Percentiles rank a stretch among this genome's conserved stretches.
Evolutionary conservation across 1,140 invertebrate species (phyloP).

Genomic region (Leptoteleia sp.): DNA sequence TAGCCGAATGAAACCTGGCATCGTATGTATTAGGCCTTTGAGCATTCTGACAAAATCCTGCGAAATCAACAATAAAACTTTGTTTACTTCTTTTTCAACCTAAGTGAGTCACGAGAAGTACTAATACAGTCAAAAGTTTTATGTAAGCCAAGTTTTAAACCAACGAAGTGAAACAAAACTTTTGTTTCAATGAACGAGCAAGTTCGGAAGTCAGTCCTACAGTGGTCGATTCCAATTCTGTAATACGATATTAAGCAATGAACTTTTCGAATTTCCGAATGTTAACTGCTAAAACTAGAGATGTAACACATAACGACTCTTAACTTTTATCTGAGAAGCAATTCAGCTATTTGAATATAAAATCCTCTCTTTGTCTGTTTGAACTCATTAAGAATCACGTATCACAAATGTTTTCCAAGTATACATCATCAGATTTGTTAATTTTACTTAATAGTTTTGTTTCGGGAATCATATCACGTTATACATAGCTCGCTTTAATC

Average conservation of each 20-base stretch:
- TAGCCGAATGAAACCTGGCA: conserved; percentile 32
- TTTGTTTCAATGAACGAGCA: conserved; percentile 38
- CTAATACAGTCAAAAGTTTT: conserved; percentile 41
- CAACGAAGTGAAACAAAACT: conserved; percentile 44
- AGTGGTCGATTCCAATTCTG: conserved; percentile 45
- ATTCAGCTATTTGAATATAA: conserved; percentile 30
- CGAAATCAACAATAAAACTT: conserved; percentile 36
- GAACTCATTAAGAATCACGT: conserved; percentile 21
- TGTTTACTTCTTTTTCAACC: conserved; percentile 25
- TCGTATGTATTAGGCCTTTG: conserved; percentile 43
- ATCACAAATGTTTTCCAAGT: conserved; percentile 6
- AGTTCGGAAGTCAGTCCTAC: conserved; percentile 49
- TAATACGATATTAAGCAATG: conserved; percentile 49
- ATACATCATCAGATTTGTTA: too few species aligned
- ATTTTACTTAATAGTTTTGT: too few species aligned
- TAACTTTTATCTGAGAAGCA: conserved; percentile 34
- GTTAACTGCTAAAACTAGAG: conserved; percentile 35
- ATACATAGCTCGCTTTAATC: too few species aligned
- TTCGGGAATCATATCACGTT: too few species aligned
- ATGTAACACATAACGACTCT: conserved; percentile 34
- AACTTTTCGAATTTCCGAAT: conserved; percentile 47
- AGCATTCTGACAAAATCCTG: conserved; percentile 62
- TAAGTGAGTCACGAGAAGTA: conserved; percentile 24
- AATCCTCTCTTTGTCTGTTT: conserved; percentile 41
- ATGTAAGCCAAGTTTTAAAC: conserved; percentile 18